These are phyloP conservation scores for Simalia tracyae DNA, from an alignment of 2,797 vertebrate genomes.

Conservation along the genomic window DNA sequence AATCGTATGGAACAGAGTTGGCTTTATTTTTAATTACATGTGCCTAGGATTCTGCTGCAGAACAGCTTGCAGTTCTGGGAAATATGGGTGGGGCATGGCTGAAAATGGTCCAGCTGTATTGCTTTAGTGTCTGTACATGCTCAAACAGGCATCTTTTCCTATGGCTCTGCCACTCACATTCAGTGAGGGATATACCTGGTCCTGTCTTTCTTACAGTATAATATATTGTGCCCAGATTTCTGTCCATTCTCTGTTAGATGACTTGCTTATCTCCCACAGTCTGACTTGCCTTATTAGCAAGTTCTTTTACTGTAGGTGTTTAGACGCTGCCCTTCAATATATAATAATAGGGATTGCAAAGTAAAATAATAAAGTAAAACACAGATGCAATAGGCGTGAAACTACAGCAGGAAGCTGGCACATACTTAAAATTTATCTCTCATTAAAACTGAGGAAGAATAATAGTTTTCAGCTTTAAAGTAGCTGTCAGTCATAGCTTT, in stretches of 20 bases:
- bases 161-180: not conserved
- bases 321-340: not conserved
- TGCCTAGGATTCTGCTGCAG: not conserved
- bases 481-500: not conserved
- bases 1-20: not conserved
- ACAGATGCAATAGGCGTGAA: not conserved
- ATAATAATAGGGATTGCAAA: not conserved
- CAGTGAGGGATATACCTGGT: not conserved
- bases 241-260: not conserved
- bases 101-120: not conserved
- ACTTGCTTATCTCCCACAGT: not conserved
- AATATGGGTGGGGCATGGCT: not conserved
- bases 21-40: not conserved
- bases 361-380: not conserved
- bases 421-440: not conserved
- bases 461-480: not conserved
- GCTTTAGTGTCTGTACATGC: not conserved
- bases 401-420: not conserved
- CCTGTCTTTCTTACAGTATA: not conserved
- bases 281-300: not conserved
- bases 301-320: not conserved
- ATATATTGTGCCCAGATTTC: not conserved
- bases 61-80: not conserved
- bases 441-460: not conserved
- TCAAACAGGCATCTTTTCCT: not conserved